A percentile compares a stretch with the other conserved stretches of the same genome.
phyloP scores from a whole-genome alignment of 2,888 invertebrate genomes.

The Catocala nupta region DNA sequence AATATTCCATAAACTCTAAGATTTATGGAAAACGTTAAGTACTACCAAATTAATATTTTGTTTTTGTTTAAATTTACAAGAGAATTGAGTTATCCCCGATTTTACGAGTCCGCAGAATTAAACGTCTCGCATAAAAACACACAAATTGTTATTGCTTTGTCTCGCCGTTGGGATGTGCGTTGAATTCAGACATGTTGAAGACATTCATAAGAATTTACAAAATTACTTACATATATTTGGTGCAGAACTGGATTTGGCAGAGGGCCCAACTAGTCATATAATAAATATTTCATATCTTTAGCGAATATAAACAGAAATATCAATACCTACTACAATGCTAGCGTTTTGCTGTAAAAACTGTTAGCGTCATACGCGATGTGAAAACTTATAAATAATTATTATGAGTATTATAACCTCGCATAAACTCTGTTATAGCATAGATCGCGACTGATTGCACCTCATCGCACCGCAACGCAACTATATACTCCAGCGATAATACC shows the following conservation, averaged over 20 bases:
- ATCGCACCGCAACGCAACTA: not conserved
- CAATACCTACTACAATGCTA: slow-evolving; percentile 46
- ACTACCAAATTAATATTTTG: slow-evolving; percentile 30
- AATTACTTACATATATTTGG: slow-evolving; percentile 61
- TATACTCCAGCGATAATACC: no score
- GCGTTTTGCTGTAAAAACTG: slow-evolving; percentile 39
- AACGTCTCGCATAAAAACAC: slow-evolving; percentile 54
- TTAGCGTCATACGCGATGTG: slow-evolving; percentile 35
- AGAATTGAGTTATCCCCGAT: slow-evolving; percentile 53
- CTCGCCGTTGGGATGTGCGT: slow-evolving; percentile 54
- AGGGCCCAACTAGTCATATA: slow-evolving; percentile 67
- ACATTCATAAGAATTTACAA: slow-evolving; percentile 69
- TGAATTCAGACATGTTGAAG: slow-evolving; percentile 61
- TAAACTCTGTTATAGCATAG: slow-evolving; percentile 22
- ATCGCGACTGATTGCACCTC: slow-evolving; percentile 3
- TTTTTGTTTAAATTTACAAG: slow-evolving; percentile 46
- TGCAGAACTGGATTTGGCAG: slow-evolving; percentile 74
- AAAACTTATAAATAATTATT: slow-evolving; percentile 50
- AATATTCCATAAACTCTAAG: slow-evolving; percentile 27
- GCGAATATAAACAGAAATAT: slow-evolving; percentile 64
- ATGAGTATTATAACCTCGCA: slow-evolving; percentile 44
- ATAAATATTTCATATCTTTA: slow-evolving; percentile 71
- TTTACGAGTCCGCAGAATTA: slow-evolving; percentile 55
- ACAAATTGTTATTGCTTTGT: slow-evolving; percentile 58
- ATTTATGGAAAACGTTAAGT: slow-evolving; percentile 33